Evolutionary conservation across 2,797 vertebrate species (phyloP), one percentile per base, ranked within the genome.

Genomic region (Notolepis coatsorum): DNA sequence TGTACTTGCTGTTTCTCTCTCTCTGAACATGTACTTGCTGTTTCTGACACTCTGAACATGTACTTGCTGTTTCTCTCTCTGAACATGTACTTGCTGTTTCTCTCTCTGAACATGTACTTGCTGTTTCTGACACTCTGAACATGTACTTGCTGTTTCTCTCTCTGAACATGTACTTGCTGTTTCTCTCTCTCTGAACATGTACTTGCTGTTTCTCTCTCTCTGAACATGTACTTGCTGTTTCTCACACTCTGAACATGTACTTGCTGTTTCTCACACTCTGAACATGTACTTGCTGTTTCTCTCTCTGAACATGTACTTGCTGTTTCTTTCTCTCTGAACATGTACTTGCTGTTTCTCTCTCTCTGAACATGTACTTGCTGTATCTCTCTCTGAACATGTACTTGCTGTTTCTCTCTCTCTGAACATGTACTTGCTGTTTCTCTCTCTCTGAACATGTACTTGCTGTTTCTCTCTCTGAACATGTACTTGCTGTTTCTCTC

Each of bases 1-100:
- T n/a, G n/a, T n/a, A n/a, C n/a, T n/a, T n/a, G n/a, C n/a, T n/a
- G 56, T 47, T 53, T 37, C 35, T 67, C 42, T 60, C 12, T 0
- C 33, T 10, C 10, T 17, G 45, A 31, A 28, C 12, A 23, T 4
- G 15, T 42, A 2, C 13, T 25, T 52, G 27, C 17, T 49, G 55
- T 25, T 38, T 50, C n/a, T n/a, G n/a, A n/a, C n/a, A n/a, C n/a
- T n/a, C 10, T 17, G 45, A 31, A 28, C 12, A 23, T 4, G 15
- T 42, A 2, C 13, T 25, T 52, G 27, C 17, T 49, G 55, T 25
- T 38, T 50, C n/a, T n/a, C n/a, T n/a, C n/a, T n/a, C n/a, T n/a
- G n/a, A n/a, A n/a, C n/a, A n/a, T n/a, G n/a, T n/a, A n/a, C n/a
- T n/a, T n/a, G n/a, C n/a, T n/a, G 56, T 47, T 53, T 37, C 35